These are phyloP conservation scores for Tapirus terrestris DNA, from an alignment of 2,113 vertebrate genomes.

Conservation along the genomic window DNA sequence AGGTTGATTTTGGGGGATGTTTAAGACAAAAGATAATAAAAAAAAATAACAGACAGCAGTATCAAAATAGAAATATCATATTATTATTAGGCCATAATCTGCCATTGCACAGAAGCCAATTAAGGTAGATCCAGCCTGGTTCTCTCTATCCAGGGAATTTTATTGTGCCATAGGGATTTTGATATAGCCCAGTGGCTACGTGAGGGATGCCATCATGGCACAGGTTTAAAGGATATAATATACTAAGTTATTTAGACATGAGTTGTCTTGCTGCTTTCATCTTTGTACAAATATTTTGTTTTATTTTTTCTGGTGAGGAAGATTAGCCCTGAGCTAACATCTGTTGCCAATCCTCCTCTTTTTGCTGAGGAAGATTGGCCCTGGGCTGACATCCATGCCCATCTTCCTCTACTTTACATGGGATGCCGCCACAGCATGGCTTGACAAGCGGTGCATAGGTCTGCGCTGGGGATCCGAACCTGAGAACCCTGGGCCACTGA, in stretches of 20 bases:
- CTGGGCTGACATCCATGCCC: no score
- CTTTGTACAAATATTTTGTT: background rate
- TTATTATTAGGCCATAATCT: background rate
- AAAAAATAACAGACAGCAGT: background rate
- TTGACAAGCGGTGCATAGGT: no score
- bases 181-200: background rate
- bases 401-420: no score
- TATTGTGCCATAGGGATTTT: background rate
- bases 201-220: background rate
- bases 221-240: background rate
- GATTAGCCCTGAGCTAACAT: no score
- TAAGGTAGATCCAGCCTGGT: background rate
- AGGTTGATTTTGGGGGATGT: background rate
- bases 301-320: no score
- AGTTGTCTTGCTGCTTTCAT: background rate
- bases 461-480: no score
- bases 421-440: no score
- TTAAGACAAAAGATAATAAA: background rate
- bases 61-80: background rate
- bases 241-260: background rate
- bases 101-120: background rate
- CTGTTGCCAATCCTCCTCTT: no score
- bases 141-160: background rate
- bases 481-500: no score
- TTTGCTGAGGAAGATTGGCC: no score